Conservation (phyloP, 64 coral and sea anemone genomes). For the Acropora yongei region DNA sequence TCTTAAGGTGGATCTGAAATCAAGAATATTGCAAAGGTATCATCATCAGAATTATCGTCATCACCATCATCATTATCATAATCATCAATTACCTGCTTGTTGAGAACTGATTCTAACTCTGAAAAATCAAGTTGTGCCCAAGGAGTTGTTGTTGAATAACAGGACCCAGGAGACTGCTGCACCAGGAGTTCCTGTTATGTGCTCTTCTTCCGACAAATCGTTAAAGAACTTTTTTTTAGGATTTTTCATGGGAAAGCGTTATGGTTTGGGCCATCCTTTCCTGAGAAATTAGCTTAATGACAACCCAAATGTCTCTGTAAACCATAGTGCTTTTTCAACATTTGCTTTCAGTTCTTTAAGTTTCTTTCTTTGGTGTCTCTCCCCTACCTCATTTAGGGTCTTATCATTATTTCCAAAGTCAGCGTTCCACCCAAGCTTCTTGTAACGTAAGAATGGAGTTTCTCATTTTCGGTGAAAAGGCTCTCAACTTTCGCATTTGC, state of each 20-base stretch:
- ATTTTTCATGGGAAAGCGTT: background rate
- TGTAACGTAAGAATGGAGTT: slow-evolving; percentile 44
- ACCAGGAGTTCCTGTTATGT: slow-evolving; percentile 63
- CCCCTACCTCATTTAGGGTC: background rate
- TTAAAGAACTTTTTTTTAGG: no score
- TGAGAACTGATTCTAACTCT: slow-evolving; percentile 12
- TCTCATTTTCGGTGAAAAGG: background rate
- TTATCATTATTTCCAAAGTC: slow-evolving; percentile 20
- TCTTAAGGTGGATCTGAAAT: no score
- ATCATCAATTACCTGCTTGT: background rate
- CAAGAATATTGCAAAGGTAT: no score
- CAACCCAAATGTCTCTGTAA: slow-evolving; percentile 45
- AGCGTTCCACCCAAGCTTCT: slow-evolving; percentile 35
- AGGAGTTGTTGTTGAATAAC: no score
- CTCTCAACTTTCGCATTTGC: slow-evolving; percentile 16
- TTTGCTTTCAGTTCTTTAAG: slow-evolving; percentile 3
- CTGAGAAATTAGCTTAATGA: slow-evolving; percentile 5
- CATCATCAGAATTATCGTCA: no score
- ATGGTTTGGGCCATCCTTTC: background rate
- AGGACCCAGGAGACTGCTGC: background rate
- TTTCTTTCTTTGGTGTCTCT: slow-evolving; percentile 11
- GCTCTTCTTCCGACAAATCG: slow-evolving; percentile 68
- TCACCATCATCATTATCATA: background rate
- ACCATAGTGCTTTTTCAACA: slow-evolving; percentile 56
- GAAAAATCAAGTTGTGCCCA: slow-evolving; percentile 65